phyloP scores from a whole-genome alignment of 2,888 invertebrate species.

The Perithous albicinctus region DNA sequence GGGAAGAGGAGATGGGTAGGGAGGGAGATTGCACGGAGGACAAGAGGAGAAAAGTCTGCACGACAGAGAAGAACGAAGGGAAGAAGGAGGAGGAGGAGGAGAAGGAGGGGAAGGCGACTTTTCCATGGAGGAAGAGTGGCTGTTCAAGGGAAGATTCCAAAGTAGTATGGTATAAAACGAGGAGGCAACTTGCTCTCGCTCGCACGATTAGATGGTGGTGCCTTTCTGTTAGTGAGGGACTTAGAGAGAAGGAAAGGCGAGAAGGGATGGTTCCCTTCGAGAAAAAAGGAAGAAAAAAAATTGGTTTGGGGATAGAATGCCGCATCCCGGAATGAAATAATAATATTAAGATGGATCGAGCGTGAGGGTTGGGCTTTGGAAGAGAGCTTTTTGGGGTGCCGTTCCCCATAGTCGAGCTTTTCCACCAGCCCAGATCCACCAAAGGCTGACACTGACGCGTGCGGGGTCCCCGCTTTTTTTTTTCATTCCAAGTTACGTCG shows the following conservation, averaged over 20 bases:
- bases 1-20: not conserved
- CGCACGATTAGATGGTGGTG: conserved; percentile 63
- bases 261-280: conserved; percentile 34
- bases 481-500: conserved; percentile 24
- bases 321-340: conserved; percentile 83
- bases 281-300: conserved; percentile 21
- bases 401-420: conserved; percentile 52
- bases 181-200: conserved; percentile 43
- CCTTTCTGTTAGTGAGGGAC: conserved; percentile 33
- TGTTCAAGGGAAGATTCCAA: conserved; percentile 51
- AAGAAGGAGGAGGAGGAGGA: conserved; percentile 6
- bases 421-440: conserved; percentile 43
- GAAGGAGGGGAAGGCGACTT: conserved; percentile 37
- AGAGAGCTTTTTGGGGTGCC: conserved; percentile 48
- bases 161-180: conserved; percentile 43
- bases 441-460: conserved; percentile 78
- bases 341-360: conserved; percentile 84
- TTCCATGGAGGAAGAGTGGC: conserved; percentile 36
- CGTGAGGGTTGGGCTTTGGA: conserved; percentile 66
- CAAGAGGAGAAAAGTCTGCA: conserved; percentile 52
- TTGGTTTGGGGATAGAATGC: conserved; percentile 74
- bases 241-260: conserved; percentile 47
- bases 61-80: conserved; percentile 47
- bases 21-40: conserved; percentile 22
- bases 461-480: conserved; percentile 65